A percentile compares a stretch with the other conserved stretches of the same genome.
These are phyloP conservation scores for Craseonycteris thonglongyai DNA, from an alignment of 2,113 vertebrate genomes.

Conservation along the genomic window DNA sequence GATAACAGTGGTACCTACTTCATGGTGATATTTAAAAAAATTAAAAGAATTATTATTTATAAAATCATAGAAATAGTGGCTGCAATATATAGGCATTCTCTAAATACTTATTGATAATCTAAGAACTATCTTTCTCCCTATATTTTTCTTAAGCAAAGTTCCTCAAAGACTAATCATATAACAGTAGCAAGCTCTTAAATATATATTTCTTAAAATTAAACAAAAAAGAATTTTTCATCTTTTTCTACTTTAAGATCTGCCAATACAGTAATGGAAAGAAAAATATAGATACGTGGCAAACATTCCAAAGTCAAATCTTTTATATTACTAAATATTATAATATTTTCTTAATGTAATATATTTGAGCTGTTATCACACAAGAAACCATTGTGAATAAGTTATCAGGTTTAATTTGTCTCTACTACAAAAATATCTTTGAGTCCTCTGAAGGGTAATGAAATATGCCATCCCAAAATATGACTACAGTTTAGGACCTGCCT, in stretches of 20 bases:
- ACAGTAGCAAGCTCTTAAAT: slow-evolving; percentile 17
- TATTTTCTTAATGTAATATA: slow-evolving; percentile 61
- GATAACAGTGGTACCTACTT: neutral
- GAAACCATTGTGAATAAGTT: slow-evolving; percentile 68
- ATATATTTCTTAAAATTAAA: neutral
- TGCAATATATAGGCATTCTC: neutral
- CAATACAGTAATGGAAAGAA: slow-evolving; percentile 38
- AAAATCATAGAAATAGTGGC: neutral
- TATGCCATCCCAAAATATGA: neutral
- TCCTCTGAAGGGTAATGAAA: neutral
- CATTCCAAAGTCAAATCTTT: slow-evolving; percentile 57
- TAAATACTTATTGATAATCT: neutral
- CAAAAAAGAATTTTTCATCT: neutral
- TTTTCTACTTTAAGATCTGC: slow-evolving; percentile 30
- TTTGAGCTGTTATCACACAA: slow-evolving; percentile 62
- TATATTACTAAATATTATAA: too few relatives aligned
- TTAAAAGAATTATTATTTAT: neutral
- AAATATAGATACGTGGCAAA: slow-evolving; percentile 49
- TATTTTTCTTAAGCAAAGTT: neutral
- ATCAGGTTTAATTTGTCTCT: slow-evolving; percentile 75
- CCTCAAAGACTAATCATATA: neutral
- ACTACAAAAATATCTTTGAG: slow-evolving; percentile 53
- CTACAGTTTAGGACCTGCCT: neutral
- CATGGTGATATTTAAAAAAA: neutral
- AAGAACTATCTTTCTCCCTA: neutral